A percentile compares a stretch with the other conserved stretches of the same genome.
Conservation (phyloP, 92 coral and sea anemone genomes). For the Muricea muricata region DNA sequence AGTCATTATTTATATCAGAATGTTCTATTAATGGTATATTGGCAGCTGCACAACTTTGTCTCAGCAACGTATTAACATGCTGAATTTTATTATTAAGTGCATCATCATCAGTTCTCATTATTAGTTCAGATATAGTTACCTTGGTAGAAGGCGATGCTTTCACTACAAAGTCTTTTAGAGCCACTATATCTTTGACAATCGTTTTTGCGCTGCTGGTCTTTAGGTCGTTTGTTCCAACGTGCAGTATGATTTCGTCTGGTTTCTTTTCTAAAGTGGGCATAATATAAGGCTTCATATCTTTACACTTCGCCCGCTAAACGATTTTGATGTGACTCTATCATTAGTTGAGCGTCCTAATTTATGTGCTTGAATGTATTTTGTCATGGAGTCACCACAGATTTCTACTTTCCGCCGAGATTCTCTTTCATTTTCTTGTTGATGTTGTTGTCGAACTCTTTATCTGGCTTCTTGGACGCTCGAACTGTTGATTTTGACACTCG, state of each 20-base stretch:
- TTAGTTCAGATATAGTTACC: conserved; percentile 31
- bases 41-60: background rate
- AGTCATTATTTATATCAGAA: conserved; percentile 36
- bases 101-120: conserved; percentile 4
- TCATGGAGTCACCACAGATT: too few relatives aligned
- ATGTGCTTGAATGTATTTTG: too few relatives aligned
- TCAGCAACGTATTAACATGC: background rate
- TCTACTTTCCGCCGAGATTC: too few relatives aligned
- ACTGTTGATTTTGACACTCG: too few relatives aligned
- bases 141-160: background rate
- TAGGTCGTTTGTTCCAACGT: conserved; percentile 41
- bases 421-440: too few relatives aligned
- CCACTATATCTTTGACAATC: conserved; percentile 19
- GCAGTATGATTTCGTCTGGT: conserved; percentile 24
- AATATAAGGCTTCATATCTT: conserved; percentile 33
- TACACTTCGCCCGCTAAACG: conserved; percentile 32
- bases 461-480: too few relatives aligned
- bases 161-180: conserved; percentile 9
- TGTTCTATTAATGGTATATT: conserved; percentile 18
- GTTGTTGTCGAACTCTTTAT: too few relatives aligned
- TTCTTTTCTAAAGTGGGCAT: conserved; percentile 15
- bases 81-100: conserved; percentile 15
- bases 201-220: conserved; percentile 26
- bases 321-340: conserved; percentile 19
- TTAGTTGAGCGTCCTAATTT: conserved; percentile 3